Conservation (phyloP, 2,797 vertebrate species). For the Nannoperca obscura region DNA sequence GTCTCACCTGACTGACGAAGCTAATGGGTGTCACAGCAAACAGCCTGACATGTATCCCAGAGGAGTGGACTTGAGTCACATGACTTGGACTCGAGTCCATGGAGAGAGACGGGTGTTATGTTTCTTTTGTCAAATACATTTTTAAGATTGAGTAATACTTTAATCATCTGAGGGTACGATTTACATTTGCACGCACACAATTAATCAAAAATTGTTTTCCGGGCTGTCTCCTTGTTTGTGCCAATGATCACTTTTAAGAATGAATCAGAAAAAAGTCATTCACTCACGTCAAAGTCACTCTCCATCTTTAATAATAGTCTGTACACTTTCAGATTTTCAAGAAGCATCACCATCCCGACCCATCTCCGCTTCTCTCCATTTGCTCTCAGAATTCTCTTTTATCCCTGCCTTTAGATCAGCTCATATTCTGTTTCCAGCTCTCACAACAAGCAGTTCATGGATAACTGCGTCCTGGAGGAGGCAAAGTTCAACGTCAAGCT, state of each 20-base stretch:
- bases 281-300: neutral
- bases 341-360: neutral
- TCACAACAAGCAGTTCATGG: constrained; percentile 4
- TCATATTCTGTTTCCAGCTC: neutral
- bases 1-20: no score
- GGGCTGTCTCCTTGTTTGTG: neutral
- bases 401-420: constrained; percentile 12
- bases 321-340: neutral
- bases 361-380: neutral
- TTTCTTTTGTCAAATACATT: neutral
- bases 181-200: no score
- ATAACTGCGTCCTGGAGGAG: neutral
- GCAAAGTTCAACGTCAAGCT: neutral
- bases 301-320: neutral
- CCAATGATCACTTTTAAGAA: constrained; percentile 4
- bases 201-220: no score
- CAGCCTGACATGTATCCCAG: no score
- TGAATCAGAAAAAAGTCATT: no score
- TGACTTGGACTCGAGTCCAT: no score
- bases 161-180: no score
- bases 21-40: no score
- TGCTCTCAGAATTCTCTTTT: constrained; percentile 9
- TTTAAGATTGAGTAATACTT: neutral
- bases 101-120: no score
- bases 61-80: no score